Conservation (phyloP, 2,888 invertebrate genomes). For the Odontothrips loti region DNA sequence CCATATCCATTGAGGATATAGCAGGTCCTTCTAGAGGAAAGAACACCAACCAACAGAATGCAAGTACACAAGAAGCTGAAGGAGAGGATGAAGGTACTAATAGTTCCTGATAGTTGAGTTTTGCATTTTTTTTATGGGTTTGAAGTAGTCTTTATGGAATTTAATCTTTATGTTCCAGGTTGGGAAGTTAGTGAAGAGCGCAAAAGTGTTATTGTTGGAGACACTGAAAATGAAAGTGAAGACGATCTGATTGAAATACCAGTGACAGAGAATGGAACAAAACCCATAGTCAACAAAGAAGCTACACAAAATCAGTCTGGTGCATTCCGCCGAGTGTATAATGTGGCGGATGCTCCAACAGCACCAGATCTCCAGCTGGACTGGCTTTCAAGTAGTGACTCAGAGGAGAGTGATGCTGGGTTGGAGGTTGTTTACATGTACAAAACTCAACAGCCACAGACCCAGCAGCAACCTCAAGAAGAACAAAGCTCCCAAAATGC, state of each 20-base stretch:
- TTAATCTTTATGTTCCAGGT: neutral
- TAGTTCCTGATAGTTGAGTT: neutral
- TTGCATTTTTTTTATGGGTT: neutral
- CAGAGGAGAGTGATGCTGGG: slow-evolving; percentile 58
- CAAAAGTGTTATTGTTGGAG: neutral
- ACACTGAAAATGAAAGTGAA: neutral
- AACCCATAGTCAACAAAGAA: neutral
- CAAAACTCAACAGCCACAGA: neutral
- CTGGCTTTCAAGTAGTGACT: slow-evolving; percentile 62
- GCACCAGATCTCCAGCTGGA: slow-evolving; percentile 74
- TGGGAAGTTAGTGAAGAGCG: neutral
- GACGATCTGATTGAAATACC: slow-evolving; percentile 16
- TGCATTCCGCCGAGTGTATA: neutral
- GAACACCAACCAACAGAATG: neutral
- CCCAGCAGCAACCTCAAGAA: slow-evolving; percentile 31
- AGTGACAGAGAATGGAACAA: neutral
- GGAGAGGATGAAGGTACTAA: neutral
- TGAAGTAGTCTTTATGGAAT: neutral
- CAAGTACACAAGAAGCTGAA: neutral
- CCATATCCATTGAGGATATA: no score
- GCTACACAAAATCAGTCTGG: neutral
- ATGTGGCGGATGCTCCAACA: slow-evolving; percentile 49
- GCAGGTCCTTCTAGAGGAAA: neutral
- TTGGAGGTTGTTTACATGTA: slow-evolving; percentile 45
- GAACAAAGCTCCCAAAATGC: slow-evolving; percentile 47